Evolutionary conservation across 2,797 vertebrate genomes (phyloP).

Genomic region (Sebastes oblongus): DNA sequence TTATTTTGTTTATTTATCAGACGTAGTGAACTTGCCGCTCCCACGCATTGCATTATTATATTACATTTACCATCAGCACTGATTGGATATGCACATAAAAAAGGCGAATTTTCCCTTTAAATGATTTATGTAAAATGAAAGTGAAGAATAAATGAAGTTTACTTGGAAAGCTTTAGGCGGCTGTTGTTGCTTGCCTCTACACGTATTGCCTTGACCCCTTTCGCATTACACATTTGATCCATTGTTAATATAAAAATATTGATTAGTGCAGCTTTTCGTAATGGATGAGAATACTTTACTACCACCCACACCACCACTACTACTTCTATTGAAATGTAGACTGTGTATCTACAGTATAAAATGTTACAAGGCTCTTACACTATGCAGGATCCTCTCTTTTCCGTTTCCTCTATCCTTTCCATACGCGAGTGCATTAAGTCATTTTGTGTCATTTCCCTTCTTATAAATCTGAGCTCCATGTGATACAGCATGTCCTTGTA

Average conservation of each 20-base stretch:
- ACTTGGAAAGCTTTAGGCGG: not conserved
- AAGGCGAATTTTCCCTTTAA: not conserved
- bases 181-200: not conserved
- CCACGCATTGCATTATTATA: too few species aligned
- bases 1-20: too few species aligned
- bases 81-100: too few species aligned
- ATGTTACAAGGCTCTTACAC: not conserved
- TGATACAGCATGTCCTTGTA: conserved; percentile 28
- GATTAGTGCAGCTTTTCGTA: not conserved
- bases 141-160: not conserved
- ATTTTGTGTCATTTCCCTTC: conserved; percentile 6
- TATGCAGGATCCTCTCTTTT: not conserved
- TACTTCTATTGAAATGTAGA: not conserved
- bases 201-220: not conserved
- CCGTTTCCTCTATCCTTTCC: not conserved
- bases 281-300: not conserved
- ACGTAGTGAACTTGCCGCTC: too few species aligned
- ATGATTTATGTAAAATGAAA: not conserved
- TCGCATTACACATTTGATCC: not conserved
- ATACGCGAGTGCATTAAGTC: not conserved
- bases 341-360: not conserved
- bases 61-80: too few species aligned
- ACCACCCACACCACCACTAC: not conserved
- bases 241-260: not conserved
- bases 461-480: conserved; percentile 5